A percentile compares a stretch with the other conserved stretches of the same genome.
Evolutionary conservation across 2,888 invertebrate species (phyloP).

Genomic region (Schizaphis graminum): DNA sequence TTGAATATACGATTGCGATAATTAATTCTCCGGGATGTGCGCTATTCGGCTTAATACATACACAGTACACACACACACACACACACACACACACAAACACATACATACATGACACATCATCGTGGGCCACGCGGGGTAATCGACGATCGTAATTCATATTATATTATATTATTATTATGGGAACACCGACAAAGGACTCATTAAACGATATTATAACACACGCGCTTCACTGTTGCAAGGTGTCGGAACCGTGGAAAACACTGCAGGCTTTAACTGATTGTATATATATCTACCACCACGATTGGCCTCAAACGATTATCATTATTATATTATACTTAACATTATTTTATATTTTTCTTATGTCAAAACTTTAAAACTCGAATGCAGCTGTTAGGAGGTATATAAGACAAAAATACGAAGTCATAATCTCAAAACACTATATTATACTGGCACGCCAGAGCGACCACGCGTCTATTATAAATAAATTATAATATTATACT

Average conservation of each 20-base stretch:
- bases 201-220: constrained; percentile 49
- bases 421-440: neutral
- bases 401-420: neutral
- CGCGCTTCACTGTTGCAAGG: neutral
- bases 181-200: constrained; percentile 38
- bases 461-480: neutral
- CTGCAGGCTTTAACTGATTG: neutral
- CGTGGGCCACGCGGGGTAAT: constrained; percentile 19
- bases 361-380: neutral
- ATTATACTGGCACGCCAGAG: neutral
- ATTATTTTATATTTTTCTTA: neutral
- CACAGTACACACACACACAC: neutral
- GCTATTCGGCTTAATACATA: neutral
- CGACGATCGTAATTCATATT: constrained; percentile 37
- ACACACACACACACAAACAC: neutral
- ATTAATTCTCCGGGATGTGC: constrained; percentile 27
- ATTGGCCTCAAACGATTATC: constrained; percentile 1
- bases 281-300: neutral
- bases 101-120: neutral
- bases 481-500: neutral
- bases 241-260: constrained; percentile 1
- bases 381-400: neutral
- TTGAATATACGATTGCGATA: constrained; percentile 32
- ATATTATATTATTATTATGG: neutral
- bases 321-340: neutral